Percentiles rank a stretch among this genome's conserved stretches.
phyloP scores from a whole-genome alignment of 2,888 invertebrate genomes.

The Heliconius ethilla region DNA sequence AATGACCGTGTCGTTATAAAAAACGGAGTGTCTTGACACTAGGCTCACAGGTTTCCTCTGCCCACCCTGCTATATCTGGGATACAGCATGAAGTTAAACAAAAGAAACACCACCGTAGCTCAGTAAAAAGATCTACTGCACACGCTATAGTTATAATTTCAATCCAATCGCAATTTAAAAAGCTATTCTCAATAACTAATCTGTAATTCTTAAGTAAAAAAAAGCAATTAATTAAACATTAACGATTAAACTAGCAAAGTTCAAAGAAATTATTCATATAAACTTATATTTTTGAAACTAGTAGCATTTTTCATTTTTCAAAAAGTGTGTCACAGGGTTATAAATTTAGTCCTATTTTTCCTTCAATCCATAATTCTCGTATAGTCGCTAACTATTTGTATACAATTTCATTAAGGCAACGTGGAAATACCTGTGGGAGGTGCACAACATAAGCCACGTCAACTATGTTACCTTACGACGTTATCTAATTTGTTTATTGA shows the following conservation, averaged over 20 bases:
- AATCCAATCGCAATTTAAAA: too few relatives aligned
- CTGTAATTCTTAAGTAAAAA: too few relatives aligned
- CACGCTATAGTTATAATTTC: too few relatives aligned
- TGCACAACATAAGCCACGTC: conserved; percentile 11
- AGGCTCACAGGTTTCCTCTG: not conserved
- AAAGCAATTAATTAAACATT: too few relatives aligned
- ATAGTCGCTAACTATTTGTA: conserved; percentile 19
- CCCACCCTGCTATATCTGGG: not conserved
- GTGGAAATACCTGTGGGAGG: conserved; percentile 21
- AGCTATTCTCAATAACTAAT: too few relatives aligned
- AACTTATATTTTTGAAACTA: too few relatives aligned
- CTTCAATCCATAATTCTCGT: conserved; percentile 6
- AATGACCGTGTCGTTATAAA: too few relatives aligned
- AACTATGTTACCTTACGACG: conserved; percentile 38
- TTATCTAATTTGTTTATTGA: conserved; percentile 48
- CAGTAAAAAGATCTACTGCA: too few relatives aligned
- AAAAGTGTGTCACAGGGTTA: not conserved
- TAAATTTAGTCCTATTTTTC: conserved; percentile 1
- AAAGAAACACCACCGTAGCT: not conserved
- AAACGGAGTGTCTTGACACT: not conserved
- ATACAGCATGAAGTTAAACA: not conserved
- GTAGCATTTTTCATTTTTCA: too few relatives aligned
- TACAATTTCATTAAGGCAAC: conserved; percentile 24
- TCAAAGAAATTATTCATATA: not conserved
- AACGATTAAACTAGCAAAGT: not conserved